Evolutionary conservation across 2,113 vertebrate genomes (phyloP), one percentile per base, ranked within the genome.

Genomic region (Coracopsis vasa): DNA sequence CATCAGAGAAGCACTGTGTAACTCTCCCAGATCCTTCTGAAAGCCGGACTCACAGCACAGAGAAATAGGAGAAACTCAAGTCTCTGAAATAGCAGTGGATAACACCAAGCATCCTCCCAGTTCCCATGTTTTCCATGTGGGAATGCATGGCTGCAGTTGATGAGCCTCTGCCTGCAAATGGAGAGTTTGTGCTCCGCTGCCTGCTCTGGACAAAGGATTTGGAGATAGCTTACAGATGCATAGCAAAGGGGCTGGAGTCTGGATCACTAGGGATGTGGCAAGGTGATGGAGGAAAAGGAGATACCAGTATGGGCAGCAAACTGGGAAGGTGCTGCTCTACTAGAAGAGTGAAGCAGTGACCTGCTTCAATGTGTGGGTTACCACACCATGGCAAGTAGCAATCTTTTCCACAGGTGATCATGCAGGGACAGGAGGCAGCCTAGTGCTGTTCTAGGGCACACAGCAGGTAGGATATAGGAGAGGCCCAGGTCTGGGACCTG

Each of bases 21-120:
- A 29, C 29, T 86, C 47, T 67, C 16, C 14, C 10, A 3, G 11
- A 56, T 45, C 37, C 56, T 73, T 42, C 78, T 37, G n/a, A 47
- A 45, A 61, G 24, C 17, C 0, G 0, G 39, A 41, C 58, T 85
- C 24, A 16, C 4, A 50, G 58, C 4, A 7, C 1, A 0, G 33
- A 87, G 61, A 87, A 85, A 71, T 42, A 29, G 27, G 50, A 47
- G 33, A 66, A 85, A 19, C 29, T 21, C n/a, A 61, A 65, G 20
- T 3, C 35, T 85, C 13, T 56, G 37, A 56, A 90, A 65, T 8
- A 81, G 18, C 73, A 60, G 11, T 15, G 53, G 10, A 23, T 60
- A 48, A 8, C 54, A 62, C 44, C 62, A 56, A 31, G 11, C 25
- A n/a, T n/a, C 70, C 41, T 80, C 35, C 15, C 29, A 77, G 58